These are phyloP conservation scores for Glaucomys volans DNA, from an alignment of 2,113 vertebrate species.

Conservation along the genomic window DNA sequence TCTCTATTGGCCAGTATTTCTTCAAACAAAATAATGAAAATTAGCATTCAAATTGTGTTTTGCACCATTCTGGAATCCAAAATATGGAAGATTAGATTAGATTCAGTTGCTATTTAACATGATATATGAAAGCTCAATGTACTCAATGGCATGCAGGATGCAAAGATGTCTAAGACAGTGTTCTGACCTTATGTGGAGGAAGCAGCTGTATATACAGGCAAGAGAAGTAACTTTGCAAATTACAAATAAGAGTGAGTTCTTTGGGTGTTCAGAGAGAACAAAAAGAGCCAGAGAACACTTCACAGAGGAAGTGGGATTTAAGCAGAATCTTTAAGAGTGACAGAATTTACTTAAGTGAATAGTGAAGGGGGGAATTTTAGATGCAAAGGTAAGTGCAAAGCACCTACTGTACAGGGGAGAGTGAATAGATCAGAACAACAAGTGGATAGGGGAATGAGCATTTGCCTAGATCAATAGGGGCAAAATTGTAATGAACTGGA, in stretches of 20 bases:
- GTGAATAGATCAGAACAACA: neutral
- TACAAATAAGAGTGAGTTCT: neutral
- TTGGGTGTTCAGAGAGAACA: neutral
- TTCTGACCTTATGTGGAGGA: neutral
- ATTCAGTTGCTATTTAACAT: neutral
- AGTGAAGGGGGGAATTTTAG: neutral
- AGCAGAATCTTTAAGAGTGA: neutral
- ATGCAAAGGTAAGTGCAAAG: neutral
- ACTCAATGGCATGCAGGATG: neutral
- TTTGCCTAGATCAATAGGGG: neutral
- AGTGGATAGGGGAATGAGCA: neutral
- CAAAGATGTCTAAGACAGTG: neutral
- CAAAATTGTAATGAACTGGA: neutral
- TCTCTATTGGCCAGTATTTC: constrained; percentile 26
- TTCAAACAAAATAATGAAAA: neutral
- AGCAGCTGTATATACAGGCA: neutral
- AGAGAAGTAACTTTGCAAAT: neutral
- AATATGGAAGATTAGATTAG: neutral
- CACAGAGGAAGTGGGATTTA: neutral
- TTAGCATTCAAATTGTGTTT: neutral
- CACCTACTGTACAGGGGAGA: neutral
- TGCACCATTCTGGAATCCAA: neutral
- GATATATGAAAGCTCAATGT: neutral
- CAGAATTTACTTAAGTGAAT: neutral
- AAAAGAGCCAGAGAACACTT: neutral